Base-by-base conservation (phyloP, 2,113 vertebrate species). In the Pica pica region DNA sequence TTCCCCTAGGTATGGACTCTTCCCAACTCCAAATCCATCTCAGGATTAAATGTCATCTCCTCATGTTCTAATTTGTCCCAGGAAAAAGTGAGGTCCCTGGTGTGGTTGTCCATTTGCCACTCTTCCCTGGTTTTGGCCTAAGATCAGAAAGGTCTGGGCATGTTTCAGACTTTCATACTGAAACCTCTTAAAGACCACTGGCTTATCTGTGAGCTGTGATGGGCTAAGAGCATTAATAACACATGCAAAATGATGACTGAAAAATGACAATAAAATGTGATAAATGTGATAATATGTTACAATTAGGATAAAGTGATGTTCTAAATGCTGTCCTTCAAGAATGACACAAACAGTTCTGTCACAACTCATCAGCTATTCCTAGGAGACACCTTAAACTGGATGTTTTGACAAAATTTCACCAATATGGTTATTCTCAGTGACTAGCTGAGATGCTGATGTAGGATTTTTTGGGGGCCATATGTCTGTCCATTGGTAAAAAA, bases 351-450 rank as follows among this genome's bases (percentile, higher is more conserved):
- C 46, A 74, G 59, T 83, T 93, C 67, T 57, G 57, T 91, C 63
- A 76, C 59, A 95, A 59, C 77, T 91, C 59, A 91, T 95, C 78
- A 93, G 15, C 76, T 79, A 2, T 83, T 94, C 84, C 59, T 61
- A 81, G 35, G 71, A 94, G 75, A 91, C 7, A 31, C 82, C 55
- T 75, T 78, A 91, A 89, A 81, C 41, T 81, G 77, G 24, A 60
- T 89, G 57, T 89, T 95, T 92, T 93, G 70, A 94, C 81, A 95
- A 95, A 96, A 79, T 82, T 94, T 92, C 69, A 83, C 65, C 79
- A 93, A 82, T 42, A 39, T 30, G 30, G 61, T 82, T 83, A 76
- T 67, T 91, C 75, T 80, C 78, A 82, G 30, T 61, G 67, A 85
- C 59, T 90, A 74, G 55, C 27, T 88, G 61, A 57, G 55, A 76